phyloP scores from a whole-genome alignment of 2,113 vertebrate species.

The Hoplias malabaricus region DNA sequence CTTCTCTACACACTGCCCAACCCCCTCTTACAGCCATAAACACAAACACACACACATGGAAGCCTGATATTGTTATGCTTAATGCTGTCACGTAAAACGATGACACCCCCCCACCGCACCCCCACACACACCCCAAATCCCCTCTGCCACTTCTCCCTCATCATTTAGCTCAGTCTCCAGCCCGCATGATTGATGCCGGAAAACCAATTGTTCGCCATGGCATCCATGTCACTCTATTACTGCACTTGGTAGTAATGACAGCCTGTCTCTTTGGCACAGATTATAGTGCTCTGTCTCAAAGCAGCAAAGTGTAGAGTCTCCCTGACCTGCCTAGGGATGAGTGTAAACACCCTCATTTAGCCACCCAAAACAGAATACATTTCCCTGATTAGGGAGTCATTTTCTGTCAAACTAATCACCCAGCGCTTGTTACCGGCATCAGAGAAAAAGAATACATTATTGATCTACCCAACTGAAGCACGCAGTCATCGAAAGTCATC shows the following conservation, averaged over 20 bases:
- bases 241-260: constrained; percentile 73
- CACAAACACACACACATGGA: constrained; percentile 8
- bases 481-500: constrained; percentile 28
- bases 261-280: constrained; percentile 70
- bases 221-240: constrained; percentile 80
- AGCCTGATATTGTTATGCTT: constrained; percentile 48
- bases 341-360: constrained; percentile 67
- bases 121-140: constrained; percentile 16
- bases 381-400: constrained; percentile 61
- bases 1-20: background rate
- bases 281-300: constrained; percentile 72
- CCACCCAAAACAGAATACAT: constrained; percentile 63
- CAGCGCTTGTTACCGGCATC: constrained; percentile 43
- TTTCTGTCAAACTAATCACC: constrained; percentile 56
- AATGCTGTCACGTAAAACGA: constrained; percentile 65
- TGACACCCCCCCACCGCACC: background rate
- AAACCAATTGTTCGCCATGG: constrained; percentile 79
- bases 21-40: background rate
- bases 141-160: constrained; percentile 65
- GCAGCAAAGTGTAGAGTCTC: constrained; percentile 70
- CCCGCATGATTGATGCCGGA: constrained; percentile 74
- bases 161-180: constrained; percentile 68
- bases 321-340: constrained; percentile 64
- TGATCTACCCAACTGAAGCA: constrained; percentile 49
- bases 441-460: constrained; percentile 60